These are phyloP conservation scores for Corythaeola cristata DNA, from an alignment of 2,113 vertebrate genomes.

Conservation along the genomic window DNA sequence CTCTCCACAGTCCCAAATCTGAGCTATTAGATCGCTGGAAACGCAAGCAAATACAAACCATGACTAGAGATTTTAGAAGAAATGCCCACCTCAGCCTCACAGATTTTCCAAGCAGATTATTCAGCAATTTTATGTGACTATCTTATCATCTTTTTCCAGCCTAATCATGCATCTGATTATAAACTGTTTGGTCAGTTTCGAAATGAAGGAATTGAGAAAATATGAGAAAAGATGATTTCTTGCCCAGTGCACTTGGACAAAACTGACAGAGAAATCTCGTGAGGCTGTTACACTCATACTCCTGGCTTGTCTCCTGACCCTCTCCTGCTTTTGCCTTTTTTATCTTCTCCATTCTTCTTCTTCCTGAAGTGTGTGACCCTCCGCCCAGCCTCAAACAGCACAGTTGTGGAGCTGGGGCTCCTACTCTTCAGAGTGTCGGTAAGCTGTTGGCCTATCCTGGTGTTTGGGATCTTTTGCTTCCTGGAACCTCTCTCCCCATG, in stretches of 20 bases:
- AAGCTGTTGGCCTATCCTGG: too few species aligned
- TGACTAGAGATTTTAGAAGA: not conserved
- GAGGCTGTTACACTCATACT: not conserved
- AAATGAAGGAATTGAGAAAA: not conserved
- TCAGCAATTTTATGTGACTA: not conserved
- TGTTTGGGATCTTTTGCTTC: not conserved
- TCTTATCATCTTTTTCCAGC: not conserved
- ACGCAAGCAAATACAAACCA: not conserved
- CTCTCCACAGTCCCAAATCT: not conserved
- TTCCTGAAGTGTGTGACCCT: rapidly evolving
- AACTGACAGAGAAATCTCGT: not conserved
- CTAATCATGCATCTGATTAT: not conserved
- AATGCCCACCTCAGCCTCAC: not conserved
- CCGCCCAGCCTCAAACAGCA: not conserved
- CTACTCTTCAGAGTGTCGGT: rapidly evolving
- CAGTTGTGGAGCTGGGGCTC: not conserved
- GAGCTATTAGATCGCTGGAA: not conserved
- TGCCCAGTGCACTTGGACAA: not conserved
- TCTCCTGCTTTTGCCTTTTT: not conserved
- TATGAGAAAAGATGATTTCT: not conserved
- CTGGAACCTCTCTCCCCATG: not conserved
- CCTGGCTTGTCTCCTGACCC: not conserved
- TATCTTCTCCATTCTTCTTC: not conserved
- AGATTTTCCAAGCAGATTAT: not conserved
- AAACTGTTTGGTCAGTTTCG: not conserved